Base-by-base conservation (phyloP, 2,888 invertebrate genomes). In the Cancer borealis region DNA sequence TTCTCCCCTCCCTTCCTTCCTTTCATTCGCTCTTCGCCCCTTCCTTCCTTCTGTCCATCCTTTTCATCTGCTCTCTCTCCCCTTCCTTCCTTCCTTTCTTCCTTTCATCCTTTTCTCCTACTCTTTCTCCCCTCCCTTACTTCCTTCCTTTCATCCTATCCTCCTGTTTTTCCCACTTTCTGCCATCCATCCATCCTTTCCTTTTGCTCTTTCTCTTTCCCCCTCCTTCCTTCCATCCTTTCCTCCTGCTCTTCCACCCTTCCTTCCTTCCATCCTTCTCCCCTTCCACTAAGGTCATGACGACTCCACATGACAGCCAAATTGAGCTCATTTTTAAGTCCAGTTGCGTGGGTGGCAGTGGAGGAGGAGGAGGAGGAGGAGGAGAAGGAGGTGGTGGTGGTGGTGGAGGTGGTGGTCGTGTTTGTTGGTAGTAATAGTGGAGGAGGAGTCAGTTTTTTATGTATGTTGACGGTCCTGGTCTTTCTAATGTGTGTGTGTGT, bases 261-360 rank as follows among this genome's bases (percentile, higher is more conserved):
- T 54, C 54, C 54, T 12, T 54, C 54, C 14, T 10, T 54, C 54
- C 54, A 10, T 60, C 26, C 26, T 91, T 54, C 14, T 46, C 4
- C n/a, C 8, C 5, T 88, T 46, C 21, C 26, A 26, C 47, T 26
- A 30, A 30, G 30, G 30, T 26, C 30, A 30, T 79, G 79, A 30
- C 30, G 79, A 30, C 79, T 30, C 79, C 30, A 79, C 79, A 79
- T 79, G 79, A 79, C 79, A 79, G 79, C 79, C 30, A 79, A 79
- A 79, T 79, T 79, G 79, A 79, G 79, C 79, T 79, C 79, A 30
- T 79, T 79, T 79, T 79, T 79, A 79, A 30, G 30, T 79, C 26
- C 30, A 30, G 79, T 10, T 79, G 79, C 79, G 79, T 79, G 79
- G 79, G 79, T 30, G 79, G 79, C 4, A 30, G 79, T 30, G 79